phyloP scores from a whole-genome alignment of 2,797 vertebrate species.

The Ceyx erithaca region DNA sequence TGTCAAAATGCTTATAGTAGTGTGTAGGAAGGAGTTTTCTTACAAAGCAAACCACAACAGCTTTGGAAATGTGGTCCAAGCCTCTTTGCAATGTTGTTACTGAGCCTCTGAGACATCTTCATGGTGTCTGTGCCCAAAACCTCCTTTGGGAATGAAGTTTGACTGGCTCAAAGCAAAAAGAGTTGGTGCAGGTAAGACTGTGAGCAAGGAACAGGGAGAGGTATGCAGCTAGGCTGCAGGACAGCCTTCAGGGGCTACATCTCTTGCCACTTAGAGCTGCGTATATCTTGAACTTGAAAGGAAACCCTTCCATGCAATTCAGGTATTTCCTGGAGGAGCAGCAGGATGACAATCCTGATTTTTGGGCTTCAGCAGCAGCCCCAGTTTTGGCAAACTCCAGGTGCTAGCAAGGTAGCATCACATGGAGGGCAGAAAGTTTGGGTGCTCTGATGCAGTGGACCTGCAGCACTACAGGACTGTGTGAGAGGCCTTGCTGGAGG shows the following conservation, averaged over 20 bases:
- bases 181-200: background rate
- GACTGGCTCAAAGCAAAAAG: background rate
- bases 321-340: background rate
- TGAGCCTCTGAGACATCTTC: background rate
- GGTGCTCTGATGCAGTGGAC: background rate
- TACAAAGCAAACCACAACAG: background rate
- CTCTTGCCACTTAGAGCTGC: accelerated
- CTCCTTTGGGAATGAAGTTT: accelerated
- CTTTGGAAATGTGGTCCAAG: background rate
- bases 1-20: background rate
- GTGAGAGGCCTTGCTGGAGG: background rate
- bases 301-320: background rate
- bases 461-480: accelerated
- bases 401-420: background rate
- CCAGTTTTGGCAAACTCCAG: background rate
- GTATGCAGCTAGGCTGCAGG: background rate
- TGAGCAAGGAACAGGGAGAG: accelerated
- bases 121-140: background rate
- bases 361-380: background rate
- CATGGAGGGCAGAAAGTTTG: background rate
- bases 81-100: background rate
- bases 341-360: background rate
- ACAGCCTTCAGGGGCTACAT: no score
- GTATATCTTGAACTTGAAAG: background rate
- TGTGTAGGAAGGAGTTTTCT: background rate